Evolutionary conservation across 2,113 vertebrate species (phyloP), one percentile per base, ranked within the genome.

Genomic region (Melanocharis versteri): DNA sequence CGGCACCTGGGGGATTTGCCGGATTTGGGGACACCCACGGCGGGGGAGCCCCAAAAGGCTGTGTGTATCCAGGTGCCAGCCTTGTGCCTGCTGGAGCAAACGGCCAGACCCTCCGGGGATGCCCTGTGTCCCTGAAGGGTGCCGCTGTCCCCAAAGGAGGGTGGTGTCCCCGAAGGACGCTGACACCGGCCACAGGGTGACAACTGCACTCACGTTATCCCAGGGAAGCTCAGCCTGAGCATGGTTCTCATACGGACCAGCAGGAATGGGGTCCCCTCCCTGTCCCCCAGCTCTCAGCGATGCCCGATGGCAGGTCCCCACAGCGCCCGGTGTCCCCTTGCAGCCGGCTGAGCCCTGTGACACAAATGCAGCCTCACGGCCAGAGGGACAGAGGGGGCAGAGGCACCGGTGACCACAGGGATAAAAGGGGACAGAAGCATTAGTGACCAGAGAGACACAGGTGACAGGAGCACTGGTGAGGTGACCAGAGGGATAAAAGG

Each of bases 191-290:
- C 24, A 1, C 0, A 10, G 33, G 78, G 89, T 69, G 83, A 76
- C 44, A 64, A 23, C 19, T 11, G 73, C 39, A 30, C 22, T 57
- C 56, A 5, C 1, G 0, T 33, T 35, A 27, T 35, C 53, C 15
- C 57, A 22, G 61, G 53, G 50, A 6, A 22, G 70, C 50, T 23
- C 66, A 68, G 47, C 5, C 73, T 6, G 18, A 64, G 66, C 27
- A 0, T 0, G 20, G 27, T 4, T 83, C 13, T 77, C 60, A 5
- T 3, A 7, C 0, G 33, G 13, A 75, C 1, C 5, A 1, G n/a
- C 6, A 3, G 58, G 50, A 73, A 39, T 2, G 30, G 40, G 51
- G 40, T 88, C 57, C 39, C 51, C 30, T 40, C 26, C n/a, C 51
- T 3, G 27, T 2, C 3, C 15, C 53, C 70, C 2, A 1, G 1